phyloP scores from a whole-genome alignment of 2,797 vertebrate species.

The Smutsia temminckii region DNA sequence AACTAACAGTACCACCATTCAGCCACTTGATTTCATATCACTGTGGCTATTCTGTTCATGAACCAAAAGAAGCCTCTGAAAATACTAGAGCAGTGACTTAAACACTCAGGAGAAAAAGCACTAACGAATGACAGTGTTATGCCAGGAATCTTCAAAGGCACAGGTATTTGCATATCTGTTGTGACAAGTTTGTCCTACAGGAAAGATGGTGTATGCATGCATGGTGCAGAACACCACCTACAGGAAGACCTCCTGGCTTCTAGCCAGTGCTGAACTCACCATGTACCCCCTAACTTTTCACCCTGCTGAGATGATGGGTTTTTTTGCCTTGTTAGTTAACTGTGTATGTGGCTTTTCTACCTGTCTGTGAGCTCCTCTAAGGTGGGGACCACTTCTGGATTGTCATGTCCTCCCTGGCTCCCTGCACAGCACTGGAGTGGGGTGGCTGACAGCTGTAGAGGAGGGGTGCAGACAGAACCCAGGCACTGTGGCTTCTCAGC shows the following conservation, averaged over 20 bases:
- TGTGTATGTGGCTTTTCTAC: not conserved
- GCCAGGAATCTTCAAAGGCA: not conserved
- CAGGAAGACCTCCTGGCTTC: not conserved
- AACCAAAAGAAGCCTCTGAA: slow-evolving; percentile 2
- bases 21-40: not conserved
- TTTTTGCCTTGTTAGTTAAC: not conserved
- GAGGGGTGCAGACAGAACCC: not conserved
- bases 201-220: not conserved
- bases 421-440: not conserved
- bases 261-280: not conserved
- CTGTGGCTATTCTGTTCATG: not conserved
- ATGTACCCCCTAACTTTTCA: not conserved
- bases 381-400: not conserved
- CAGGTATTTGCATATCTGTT: not conserved
- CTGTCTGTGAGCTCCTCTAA: not conserved
- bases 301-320: not conserved
- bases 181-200: not conserved
- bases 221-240: not conserved
- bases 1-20: not conserved
- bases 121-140: not conserved
- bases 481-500: not conserved
- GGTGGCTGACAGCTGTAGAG: not conserved
- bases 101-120: not conserved
- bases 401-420: not conserved
- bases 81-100: not conserved